Conservation (phyloP, 2,113 vertebrate species). For the Tringa solitaria region DNA sequence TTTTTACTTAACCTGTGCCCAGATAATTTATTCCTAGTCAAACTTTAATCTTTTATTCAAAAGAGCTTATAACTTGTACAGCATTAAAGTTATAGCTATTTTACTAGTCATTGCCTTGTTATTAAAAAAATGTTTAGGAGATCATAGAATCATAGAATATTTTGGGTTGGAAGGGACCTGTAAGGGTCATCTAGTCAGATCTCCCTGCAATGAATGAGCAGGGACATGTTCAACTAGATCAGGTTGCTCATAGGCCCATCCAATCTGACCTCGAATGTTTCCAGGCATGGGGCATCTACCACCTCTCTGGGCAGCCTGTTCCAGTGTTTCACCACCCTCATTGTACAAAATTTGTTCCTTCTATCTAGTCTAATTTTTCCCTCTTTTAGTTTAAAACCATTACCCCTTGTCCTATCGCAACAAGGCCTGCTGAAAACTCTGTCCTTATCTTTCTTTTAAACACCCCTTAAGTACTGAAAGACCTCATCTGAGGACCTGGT, state of each 20-base stretch:
- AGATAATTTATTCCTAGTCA: not conserved
- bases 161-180: not conserved
- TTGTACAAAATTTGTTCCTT: not conserved
- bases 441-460: not conserved
- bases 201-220: not conserved
- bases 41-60: not conserved
- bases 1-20: not conserved
- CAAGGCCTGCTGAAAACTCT: not conserved
- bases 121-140: not conserved
- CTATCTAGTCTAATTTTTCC: not conserved
- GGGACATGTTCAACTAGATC: not conserved
- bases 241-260: not conserved
- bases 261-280: not conserved
- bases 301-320: not conserved
- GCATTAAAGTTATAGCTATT: not conserved
- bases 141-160: not conserved
- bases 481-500: not conserved
- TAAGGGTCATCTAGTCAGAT: not conserved
- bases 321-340: not conserved
- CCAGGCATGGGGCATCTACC: not conserved
- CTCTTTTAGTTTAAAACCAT: not conserved
- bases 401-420: not conserved
- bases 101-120: not conserved
- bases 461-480: not conserved
- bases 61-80: accelerated